Base-by-base conservation (phyloP, 2,888 invertebrate genomes). In the Lucinisca nassula region DNA sequence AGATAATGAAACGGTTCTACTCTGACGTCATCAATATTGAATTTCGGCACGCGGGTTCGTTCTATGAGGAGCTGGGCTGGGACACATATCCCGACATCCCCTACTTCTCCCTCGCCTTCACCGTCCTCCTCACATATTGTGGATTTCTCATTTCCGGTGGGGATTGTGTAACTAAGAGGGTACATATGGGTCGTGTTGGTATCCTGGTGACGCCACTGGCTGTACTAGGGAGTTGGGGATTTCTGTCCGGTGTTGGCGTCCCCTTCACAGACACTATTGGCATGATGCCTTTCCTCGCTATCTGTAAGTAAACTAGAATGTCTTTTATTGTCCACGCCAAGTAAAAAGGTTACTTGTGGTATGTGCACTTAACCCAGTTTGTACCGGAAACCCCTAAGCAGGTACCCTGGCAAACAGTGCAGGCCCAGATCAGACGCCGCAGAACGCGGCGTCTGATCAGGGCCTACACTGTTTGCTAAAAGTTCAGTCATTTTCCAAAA, bases 61-160 rank as follows among this genome's bases (percentile, higher is more conserved):
- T 85, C 37, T 79, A 85, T 21, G 82, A 88, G 35, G 85, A 85
- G 40, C 77, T 88, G 10, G 85, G 85, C 0, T 82, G 82, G 38
- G 88, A 88, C 67, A 85, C 84, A 0, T 88, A 77, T 51, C 70
- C 82, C 40, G 88, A 88, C 35, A 88, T 88, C 3, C 88, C 82
- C 0, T 76, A 82, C 17, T 88, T 88, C 75, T 82, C 85, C 17
- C 77, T 88, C 14, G 88, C 79, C n/a, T 82, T 88, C 67, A 82
- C 84, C 2, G 85, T 88, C 14, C 85, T 88, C 27, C 79, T 88
- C 14, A 88, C 88, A 10, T 88, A 85, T 49, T 73, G 76, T 30
- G 88, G 88, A 17, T 77, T 88, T n/a, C 38, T 88, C 0, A 67
- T 88, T 24, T 82, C 88, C 32, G 88, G 88, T 6, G 88, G 88